A percentile compares a stretch with the other conserved stretches of the same genome.
These are phyloP conservation scores for Pachliopta kotzebuea DNA, from an alignment of 2,888 invertebrate genomes.

Conservation along the genomic window DNA sequence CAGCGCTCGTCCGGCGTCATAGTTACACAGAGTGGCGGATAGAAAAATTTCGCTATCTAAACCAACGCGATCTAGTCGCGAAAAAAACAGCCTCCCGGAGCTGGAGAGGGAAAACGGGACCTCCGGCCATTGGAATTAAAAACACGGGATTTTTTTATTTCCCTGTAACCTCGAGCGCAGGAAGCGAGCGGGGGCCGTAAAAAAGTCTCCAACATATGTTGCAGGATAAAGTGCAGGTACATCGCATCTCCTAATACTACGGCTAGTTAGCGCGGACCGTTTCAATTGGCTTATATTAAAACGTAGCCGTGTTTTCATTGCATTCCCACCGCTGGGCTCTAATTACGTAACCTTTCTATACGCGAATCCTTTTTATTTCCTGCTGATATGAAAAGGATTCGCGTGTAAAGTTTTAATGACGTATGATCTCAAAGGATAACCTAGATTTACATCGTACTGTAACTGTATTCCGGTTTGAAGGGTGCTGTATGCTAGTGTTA, in stretches of 20 bases:
- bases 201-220: slow-evolving; percentile 66
- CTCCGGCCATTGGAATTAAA: slow-evolving; percentile 42
- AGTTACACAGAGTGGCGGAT: slow-evolving; percentile 20
- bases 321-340: slow-evolving; percentile 1
- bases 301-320: slow-evolving; percentile 10
- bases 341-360: slow-evolving; percentile 17
- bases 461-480: too few species aligned
- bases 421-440: too few species aligned
- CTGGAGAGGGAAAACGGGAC: slow-evolving; percentile 27
- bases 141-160: slow-evolving; percentile 40
- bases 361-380: too few species aligned
- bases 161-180: slow-evolving; percentile 43
- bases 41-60: slow-evolving; percentile 30
- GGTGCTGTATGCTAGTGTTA: too few species aligned
- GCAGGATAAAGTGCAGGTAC: slow-evolving; percentile 47
- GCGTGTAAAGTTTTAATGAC: too few species aligned
- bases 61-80: slow-evolving; percentile 34
- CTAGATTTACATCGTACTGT: too few species aligned
- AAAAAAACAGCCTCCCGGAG: slow-evolving; percentile 32
- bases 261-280: slow-evolving; percentile 32
- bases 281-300: slow-evolving; percentile 28
- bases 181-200: slow-evolving; percentile 54
- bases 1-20: neutral
- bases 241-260: slow-evolving; percentile 36
- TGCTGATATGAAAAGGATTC: too few species aligned